Evolutionary conservation across 2,888 invertebrate species (phyloP).

Genomic region (Leptinotarsa haldemani): DNA sequence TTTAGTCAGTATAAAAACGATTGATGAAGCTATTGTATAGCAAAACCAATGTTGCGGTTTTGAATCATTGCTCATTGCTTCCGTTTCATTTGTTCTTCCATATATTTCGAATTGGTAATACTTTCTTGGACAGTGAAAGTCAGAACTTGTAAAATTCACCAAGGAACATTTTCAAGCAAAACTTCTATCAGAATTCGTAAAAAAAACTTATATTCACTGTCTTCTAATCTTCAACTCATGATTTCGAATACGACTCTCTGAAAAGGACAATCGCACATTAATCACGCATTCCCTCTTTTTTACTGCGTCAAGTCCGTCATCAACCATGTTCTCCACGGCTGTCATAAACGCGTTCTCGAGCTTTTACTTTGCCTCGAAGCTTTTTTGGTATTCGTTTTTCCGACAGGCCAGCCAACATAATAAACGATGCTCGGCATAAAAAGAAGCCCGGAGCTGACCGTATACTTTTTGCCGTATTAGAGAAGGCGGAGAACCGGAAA

Average conservation of each 20-base stretch:
- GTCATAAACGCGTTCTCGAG: constrained; percentile 44
- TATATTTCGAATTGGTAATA: no score
- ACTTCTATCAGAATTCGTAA: not conserved
- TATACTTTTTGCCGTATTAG: constrained; percentile 42
- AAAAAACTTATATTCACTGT: no score
- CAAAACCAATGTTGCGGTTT: no score
- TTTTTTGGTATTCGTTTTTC: constrained; percentile 43
- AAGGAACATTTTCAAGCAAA: no score
- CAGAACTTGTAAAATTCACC: no score
- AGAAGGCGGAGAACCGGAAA: constrained; percentile 37
- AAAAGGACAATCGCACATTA: constrained; percentile 30
- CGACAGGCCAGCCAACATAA: constrained; percentile 39
- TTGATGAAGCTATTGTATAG: no score
- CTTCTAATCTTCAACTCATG: not conserved
- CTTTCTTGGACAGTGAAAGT: no score
- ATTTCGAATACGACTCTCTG: constrained; percentile 3
- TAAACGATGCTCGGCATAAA: constrained; percentile 41
- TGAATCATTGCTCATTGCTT: no score
- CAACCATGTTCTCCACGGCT: constrained; percentile 38
- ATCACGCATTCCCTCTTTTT: constrained; percentile 29
- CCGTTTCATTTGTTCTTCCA: no score
- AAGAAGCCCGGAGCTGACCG: constrained; percentile 39
- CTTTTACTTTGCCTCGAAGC: constrained; percentile 34
- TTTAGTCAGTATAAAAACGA: no score
- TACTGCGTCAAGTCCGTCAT: constrained; percentile 34